phyloP scores from a whole-genome alignment of 2,797 vertebrate species.

The Phoebastria nigripes region DNA sequence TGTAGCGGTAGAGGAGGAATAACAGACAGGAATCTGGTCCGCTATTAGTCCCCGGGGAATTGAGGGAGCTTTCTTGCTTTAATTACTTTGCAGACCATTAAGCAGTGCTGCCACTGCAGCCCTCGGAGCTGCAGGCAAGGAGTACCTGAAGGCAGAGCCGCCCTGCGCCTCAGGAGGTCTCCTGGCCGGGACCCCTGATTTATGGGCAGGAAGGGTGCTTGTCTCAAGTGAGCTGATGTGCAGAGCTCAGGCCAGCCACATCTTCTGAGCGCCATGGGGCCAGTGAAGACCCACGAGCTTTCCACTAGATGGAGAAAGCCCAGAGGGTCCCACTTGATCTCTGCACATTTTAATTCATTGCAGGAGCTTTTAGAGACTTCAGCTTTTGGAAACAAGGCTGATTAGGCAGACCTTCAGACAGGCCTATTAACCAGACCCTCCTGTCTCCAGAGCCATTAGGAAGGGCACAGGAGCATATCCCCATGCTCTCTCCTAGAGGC shows the following conservation, averaged over 20 bases:
- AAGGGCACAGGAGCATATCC: not conserved
- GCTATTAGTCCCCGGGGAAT: not conserved
- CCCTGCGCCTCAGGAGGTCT: not conserved
- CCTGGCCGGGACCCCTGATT: not conserved
- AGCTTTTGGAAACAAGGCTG: not conserved
- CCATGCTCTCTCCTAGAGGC: not conserved
- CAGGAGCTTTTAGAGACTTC: not conserved
- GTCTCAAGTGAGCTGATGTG: not conserved
- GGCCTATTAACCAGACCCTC: not conserved
- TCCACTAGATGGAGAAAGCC: not conserved
- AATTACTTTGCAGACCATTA: slow-evolving; percentile 3
- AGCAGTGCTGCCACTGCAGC: not conserved
- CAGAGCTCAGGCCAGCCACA: not conserved
- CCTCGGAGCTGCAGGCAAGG: not conserved
- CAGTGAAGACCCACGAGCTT: not conserved
- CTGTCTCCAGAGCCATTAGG: not conserved
- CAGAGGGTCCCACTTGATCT: not conserved
- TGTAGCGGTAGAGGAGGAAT: not conserved
- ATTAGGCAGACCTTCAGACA: not conserved
- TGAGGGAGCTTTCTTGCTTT: not conserved
- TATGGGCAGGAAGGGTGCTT: not conserved
- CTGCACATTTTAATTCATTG: not conserved
- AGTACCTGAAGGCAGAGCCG: not conserved
- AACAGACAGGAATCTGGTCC: not conserved
- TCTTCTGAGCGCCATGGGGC: not conserved